These are phyloP conservation scores for Edolisoma coerulescens DNA, from an alignment of 2,113 vertebrate species.

Conservation along the genomic window DNA sequence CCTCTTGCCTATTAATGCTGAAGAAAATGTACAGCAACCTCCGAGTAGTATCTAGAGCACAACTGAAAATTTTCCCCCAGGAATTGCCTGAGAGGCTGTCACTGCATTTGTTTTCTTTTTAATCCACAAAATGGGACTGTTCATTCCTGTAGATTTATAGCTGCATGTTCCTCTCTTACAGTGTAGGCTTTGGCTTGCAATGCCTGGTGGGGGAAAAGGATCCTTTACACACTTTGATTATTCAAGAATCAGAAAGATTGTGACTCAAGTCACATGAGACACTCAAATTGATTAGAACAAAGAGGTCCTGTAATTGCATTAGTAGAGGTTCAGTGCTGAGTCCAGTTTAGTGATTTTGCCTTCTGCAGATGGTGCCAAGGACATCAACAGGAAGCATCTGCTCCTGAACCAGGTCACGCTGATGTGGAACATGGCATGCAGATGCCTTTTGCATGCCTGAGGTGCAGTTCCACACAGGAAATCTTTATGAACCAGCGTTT, in stretches of 20 bases:
- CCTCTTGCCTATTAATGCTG: not conserved
- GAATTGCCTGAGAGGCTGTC: not conserved
- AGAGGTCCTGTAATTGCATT: not conserved
- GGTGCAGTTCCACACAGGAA: not conserved
- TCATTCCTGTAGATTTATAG: not conserved
- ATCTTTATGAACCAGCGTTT: not conserved
- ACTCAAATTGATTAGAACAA: not conserved
- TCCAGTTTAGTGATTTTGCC: not conserved
- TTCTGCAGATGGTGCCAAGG: not conserved
- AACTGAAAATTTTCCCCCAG: not conserved
- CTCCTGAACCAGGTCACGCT: not conserved
- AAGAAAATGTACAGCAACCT: not conserved
- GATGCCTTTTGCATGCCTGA: conserved; percentile 12
- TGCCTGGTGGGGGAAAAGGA: not conserved
- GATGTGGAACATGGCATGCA: not conserved
- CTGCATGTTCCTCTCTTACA: not conserved
- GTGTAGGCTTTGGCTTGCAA: not conserved
- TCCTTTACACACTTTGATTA: not conserved
- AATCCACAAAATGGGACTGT: not conserved
- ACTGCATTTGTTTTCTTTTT: not conserved
- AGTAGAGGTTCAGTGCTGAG: not conserved
- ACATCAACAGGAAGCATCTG: conserved; percentile 36
- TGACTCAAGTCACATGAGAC: not conserved
- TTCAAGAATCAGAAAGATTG: not conserved
- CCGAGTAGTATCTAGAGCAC: not conserved